These are phyloP conservation scores for Lagopus leucura DNA, from an alignment of 2,113 vertebrate species.

Conservation along the genomic window DNA sequence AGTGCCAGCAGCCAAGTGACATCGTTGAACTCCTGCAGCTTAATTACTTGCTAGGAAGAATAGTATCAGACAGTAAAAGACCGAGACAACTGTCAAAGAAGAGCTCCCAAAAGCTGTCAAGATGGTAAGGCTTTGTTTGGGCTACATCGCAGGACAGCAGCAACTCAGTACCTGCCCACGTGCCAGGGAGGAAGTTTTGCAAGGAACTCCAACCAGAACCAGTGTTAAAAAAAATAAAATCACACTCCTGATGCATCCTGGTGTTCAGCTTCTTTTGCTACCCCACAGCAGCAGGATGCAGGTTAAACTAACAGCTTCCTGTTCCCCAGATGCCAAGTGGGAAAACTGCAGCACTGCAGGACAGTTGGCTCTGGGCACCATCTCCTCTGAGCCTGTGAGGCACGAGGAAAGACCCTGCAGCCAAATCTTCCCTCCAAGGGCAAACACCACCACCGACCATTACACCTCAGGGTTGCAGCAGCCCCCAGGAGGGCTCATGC, in stretches of 20 bases:
- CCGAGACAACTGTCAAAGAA: neutral
- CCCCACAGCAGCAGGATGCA: neutral
- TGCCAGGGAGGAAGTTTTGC: neutral
- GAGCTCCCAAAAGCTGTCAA: neutral
- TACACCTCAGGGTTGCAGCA: neutral
- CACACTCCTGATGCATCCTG: neutral
- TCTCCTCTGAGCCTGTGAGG: fast-evolving
- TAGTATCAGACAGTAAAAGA: fast-evolving
- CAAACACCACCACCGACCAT: neutral
- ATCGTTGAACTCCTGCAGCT: fast-evolving
- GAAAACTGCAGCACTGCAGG: neutral
- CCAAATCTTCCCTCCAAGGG: neutral
- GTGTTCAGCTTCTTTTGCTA: fast-evolving
- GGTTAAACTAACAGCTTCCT: neutral
- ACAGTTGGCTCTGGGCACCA: neutral
- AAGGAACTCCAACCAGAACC: neutral
- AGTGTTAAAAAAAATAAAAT: fast-evolving
- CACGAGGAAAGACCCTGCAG: neutral
- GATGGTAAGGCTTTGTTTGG: fast-evolving
- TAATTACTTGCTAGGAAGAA: neutral
- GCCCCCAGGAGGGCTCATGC: neutral
- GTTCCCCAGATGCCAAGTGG: neutral
- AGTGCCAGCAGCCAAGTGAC: neutral
- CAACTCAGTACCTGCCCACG: neutral
- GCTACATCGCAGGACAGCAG: fast-evolving